Evolutionary conservation across 2,888 invertebrate genomes (phyloP), one percentile per base, ranked within the genome.

Genomic region (Coenonympha glycerion): DNA sequence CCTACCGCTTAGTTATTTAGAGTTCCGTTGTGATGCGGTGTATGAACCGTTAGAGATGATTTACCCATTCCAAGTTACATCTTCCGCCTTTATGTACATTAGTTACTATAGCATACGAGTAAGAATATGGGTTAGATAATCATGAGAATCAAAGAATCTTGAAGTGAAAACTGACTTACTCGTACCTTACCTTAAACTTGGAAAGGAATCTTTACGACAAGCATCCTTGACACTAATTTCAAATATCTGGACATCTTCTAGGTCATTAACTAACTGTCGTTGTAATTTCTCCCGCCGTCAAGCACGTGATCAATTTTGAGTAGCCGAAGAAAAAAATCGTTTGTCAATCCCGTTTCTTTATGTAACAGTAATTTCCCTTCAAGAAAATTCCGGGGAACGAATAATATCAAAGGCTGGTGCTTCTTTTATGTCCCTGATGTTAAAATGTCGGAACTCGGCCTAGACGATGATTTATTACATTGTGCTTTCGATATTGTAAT

Each of bases 371-470:
- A 49, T 52, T 55, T 47, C 49, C 49, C 39, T 30, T 39, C 28
- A 42, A 30, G 39, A 46, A 40, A 49, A 46, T 55, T 47, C 47
- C 24, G 47, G 46, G 47, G 34, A 31, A 47, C 49, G 30, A 50
- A 49, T 49, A 53, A 53, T 52, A 55, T 55, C 42, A 52, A 52
- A 48, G 52, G 47, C 51, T 22, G 51, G 41, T 37, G 49, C 34
- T 49, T 53, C 55, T 55, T 53, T 55, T 55, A 55, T 47, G 55
- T 50, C 53, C 47, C 49, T 50, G n/a, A n/a, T n/a, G 55, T 55
- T 55, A 55, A 55, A 50, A 55, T 49, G 55, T 55, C 55, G 53
- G 55, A 40, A 47, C 49, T 53, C 45, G 47, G 47, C 30, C 49
- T 37, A 45, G 49, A 53, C 55, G 55, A 53, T 47, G 55, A 55